phyloP scores from a whole-genome alignment of 1,140 invertebrate species.

The Acromyrmex heyeri region DNA sequence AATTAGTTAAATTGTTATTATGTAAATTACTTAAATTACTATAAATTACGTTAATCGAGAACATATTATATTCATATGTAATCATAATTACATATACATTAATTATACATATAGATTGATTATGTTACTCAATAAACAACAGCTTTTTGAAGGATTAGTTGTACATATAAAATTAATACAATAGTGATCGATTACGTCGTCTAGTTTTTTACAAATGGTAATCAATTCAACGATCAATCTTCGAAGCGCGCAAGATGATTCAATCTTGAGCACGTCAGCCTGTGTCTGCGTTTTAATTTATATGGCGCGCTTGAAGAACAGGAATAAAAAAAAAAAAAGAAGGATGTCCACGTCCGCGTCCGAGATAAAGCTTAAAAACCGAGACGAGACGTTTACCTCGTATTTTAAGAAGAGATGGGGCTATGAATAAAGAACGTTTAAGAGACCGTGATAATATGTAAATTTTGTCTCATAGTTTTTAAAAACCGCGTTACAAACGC shows the following conservation, averaged over 20 bases:
- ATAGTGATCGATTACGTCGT: not conserved
- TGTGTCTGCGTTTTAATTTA: constrained; percentile 43
- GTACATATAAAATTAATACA: constrained; percentile 9
- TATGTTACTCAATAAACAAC: not conserved
- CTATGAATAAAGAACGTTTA: constrained; percentile 23
- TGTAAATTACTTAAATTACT: constrained; percentile 1
- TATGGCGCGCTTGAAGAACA: not conserved
- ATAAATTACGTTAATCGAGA: constrained; percentile 1
- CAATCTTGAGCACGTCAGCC: constrained; percentile 11
- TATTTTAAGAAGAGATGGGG: not conserved
- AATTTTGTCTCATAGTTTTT: constrained; percentile 36
- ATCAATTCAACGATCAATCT: constrained; percentile 22
- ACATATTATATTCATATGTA: not conserved
- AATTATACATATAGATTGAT: not conserved
- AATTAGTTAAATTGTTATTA: constrained; percentile 8
- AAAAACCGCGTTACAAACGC: not conserved
- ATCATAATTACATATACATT: not conserved
- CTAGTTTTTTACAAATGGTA: not conserved
- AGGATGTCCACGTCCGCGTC: not conserved
- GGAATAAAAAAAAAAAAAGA: not conserved
- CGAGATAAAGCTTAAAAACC: constrained; percentile 9
- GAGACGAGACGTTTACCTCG: constrained; percentile 1
- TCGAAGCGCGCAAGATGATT: not conserved
- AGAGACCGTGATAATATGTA: constrained; percentile 29
- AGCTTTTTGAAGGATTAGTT: not conserved